These are phyloP conservation scores for Yponomeuta plumbellus DNA, from an alignment of 2,888 invertebrate species.

Conservation along the genomic window DNA sequence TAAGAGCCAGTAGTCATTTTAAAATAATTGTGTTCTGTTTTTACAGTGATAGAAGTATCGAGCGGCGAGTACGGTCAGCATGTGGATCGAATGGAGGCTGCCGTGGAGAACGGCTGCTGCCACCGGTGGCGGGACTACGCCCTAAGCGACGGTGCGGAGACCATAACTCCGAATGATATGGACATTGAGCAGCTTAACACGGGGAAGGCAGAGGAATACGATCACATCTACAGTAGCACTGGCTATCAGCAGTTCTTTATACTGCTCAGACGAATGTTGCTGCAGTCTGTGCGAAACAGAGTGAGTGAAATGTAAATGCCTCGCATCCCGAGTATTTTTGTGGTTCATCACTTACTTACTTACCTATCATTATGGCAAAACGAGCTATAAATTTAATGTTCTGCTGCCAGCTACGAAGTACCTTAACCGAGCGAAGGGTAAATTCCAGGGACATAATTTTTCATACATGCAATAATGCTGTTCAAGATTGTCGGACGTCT, in stretches of 20 bases:
- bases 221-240: conserved; percentile 74
- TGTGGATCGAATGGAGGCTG: conserved; percentile 81
- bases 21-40: background rate
- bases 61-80: conserved; percentile 87
- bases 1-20: background rate
- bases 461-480: too few relatives aligned
- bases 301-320: conserved; percentile 39
- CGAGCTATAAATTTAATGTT: too few relatives aligned
- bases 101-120: conserved; percentile 80
- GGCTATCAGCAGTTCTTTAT: conserved; percentile 82
- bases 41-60: conserved; percentile 86
- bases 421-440: too few relatives aligned
- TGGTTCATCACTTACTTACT: background rate
- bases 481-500: too few relatives aligned
- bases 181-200: conserved; percentile 64
- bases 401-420: too few relatives aligned
- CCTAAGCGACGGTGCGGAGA: conserved; percentile 27
- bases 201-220: conserved; percentile 62
- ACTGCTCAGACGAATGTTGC: conserved; percentile 80
- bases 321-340: background rate
- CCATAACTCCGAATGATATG: conserved; percentile 33
- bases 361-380: too few relatives aligned
- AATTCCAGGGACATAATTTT: too few relatives aligned
- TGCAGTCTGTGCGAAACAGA: conserved; percentile 85
- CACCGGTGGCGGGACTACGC: conserved; percentile 68